Percentiles rank a stretch among this genome's conserved stretches.
phyloP scores from a whole-genome alignment of 2,797 vertebrate species.

The Picus viridis region DNA sequence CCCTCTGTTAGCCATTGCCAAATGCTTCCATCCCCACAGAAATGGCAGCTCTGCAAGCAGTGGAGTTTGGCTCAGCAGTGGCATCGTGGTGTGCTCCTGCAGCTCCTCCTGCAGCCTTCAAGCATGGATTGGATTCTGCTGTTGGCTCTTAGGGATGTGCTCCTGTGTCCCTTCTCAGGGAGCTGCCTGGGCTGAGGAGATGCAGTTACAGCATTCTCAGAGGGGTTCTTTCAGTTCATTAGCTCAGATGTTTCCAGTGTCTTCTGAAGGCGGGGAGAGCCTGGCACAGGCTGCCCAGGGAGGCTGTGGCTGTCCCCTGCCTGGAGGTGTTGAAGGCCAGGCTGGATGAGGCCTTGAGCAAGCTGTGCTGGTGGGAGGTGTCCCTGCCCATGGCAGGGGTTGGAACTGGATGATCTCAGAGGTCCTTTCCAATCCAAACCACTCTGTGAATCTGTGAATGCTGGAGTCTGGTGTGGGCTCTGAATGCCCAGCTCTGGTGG shows the following conservation, averaged over 20 bases:
- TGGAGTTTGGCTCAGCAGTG: slow-evolving; percentile 21
- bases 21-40: slow-evolving; percentile 28
- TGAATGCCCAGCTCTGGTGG: not conserved
- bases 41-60: slow-evolving; percentile 45
- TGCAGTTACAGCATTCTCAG: not conserved
- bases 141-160: too few relatives aligned
- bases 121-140: too few relatives aligned
- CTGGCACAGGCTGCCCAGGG: too few relatives aligned
- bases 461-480: not conserved
- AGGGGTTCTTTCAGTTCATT: not conserved
- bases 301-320: too few relatives aligned
- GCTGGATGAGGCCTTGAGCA: too few relatives aligned
- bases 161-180: too few relatives aligned
- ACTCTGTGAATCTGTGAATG: not conserved
- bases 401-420: too few relatives aligned
- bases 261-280: not conserved
- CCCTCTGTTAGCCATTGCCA: slow-evolving; percentile 62
- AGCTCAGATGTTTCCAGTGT: not conserved
- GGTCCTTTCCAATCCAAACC: too few relatives aligned
- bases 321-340: too few relatives aligned
- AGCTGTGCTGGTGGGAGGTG: too few relatives aligned
- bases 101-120: not conserved
- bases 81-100: not conserved
- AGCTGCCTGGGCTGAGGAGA: not conserved
- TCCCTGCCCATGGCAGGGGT: too few relatives aligned